These are phyloP conservation scores for Megalopta genalis DNA, from an alignment of 1,140 invertebrate species.

Conservation along the genomic window DNA sequence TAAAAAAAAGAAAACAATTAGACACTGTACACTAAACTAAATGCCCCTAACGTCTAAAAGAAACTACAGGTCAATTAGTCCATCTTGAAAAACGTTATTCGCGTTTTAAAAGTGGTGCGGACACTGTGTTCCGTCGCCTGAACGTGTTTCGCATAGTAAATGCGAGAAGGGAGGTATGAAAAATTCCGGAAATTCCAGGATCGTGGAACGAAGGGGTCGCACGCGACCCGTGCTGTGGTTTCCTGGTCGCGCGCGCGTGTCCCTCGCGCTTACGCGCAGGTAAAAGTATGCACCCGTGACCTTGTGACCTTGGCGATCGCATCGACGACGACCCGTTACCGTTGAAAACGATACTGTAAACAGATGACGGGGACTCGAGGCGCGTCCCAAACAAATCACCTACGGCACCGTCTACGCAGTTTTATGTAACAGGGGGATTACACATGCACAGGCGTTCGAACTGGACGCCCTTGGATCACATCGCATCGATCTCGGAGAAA, in stretches of 20 bases:
- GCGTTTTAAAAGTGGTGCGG: too few relatives aligned
- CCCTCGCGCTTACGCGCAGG: not conserved
- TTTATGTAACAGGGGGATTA: slow-evolving; percentile 62
- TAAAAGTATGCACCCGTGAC: slow-evolving; percentile 32
- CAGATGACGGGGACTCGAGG: slow-evolving; percentile 5
- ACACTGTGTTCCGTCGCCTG: too few relatives aligned
- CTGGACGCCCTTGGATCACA: slow-evolving; percentile 68
- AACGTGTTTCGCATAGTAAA: too few relatives aligned
- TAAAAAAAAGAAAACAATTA: too few relatives aligned
- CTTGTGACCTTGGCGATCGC: slow-evolving; percentile 45
- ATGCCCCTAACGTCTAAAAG: too few relatives aligned
- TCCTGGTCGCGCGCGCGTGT: not conserved
- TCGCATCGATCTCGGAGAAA: slow-evolving; percentile 56
- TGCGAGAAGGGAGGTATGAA: not conserved
- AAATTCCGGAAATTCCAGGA: not conserved
- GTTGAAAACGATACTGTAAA: slow-evolving; percentile 42
- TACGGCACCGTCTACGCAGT: slow-evolving; percentile 41
- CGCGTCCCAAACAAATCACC: slow-evolving; percentile 1
- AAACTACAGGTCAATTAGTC: too few relatives aligned
- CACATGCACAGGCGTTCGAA: slow-evolving; percentile 49
- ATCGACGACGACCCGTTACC: not conserved
- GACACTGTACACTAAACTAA: too few relatives aligned
- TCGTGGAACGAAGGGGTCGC: not conserved
- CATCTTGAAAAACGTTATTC: too few relatives aligned
- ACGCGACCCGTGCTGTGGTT: not conserved